phyloP scores from a whole-genome alignment of 2,888 invertebrate species.

The Pachycephus smyrnensis region DNA sequence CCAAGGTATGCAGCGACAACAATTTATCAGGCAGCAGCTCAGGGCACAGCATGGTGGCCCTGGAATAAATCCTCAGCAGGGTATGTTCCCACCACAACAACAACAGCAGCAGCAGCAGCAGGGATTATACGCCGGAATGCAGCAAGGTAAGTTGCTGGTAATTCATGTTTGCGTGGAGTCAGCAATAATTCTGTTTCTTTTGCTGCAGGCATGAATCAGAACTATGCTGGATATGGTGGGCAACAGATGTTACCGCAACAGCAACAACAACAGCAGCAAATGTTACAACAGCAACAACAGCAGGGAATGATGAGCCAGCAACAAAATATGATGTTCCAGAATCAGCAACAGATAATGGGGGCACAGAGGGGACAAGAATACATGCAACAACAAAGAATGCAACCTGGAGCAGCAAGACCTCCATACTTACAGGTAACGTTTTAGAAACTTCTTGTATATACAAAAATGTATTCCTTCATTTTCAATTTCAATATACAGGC shows the following conservation, averaged over 20 bases:
- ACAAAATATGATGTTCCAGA: slow-evolving; percentile 62
- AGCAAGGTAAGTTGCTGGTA: slow-evolving; percentile 69
- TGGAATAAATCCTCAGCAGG: slow-evolving; percentile 66
- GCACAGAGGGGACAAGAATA: slow-evolving; percentile 72
- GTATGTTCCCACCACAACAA: slow-evolving; percentile 68
- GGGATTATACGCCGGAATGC: slow-evolving; percentile 73
- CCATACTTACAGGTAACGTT: slow-evolving; percentile 75
- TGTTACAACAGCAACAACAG: slow-evolving; percentile 56
- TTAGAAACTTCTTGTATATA: not conserved
- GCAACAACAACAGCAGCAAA: slow-evolving; percentile 48
- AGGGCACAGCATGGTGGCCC: slow-evolving; percentile 65
- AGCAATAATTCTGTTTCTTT: not conserved
- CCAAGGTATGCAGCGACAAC: slow-evolving; percentile 65
- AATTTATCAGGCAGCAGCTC: slow-evolving; percentile 65
- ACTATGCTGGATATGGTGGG: slow-evolving; percentile 73
- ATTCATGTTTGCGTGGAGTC: slow-evolving; percentile 67
- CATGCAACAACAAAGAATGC: slow-evolving; percentile 72
- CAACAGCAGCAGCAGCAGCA: slow-evolving; percentile 70
- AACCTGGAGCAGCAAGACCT: slow-evolving; percentile 70
- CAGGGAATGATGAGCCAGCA: slow-evolving; percentile 61
- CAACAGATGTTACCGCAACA: slow-evolving; percentile 67
- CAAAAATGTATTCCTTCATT: slow-evolving; percentile 7
- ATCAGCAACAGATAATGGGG: slow-evolving; percentile 73
- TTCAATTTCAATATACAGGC: slow-evolving; percentile 68
- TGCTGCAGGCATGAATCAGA: slow-evolving; percentile 71